A percentile compares a stretch with the other conserved stretches of the same genome.
Evolutionary conservation across 2,113 vertebrate genomes (phyloP).

Genomic region (Paratilapia polleni): DNA sequence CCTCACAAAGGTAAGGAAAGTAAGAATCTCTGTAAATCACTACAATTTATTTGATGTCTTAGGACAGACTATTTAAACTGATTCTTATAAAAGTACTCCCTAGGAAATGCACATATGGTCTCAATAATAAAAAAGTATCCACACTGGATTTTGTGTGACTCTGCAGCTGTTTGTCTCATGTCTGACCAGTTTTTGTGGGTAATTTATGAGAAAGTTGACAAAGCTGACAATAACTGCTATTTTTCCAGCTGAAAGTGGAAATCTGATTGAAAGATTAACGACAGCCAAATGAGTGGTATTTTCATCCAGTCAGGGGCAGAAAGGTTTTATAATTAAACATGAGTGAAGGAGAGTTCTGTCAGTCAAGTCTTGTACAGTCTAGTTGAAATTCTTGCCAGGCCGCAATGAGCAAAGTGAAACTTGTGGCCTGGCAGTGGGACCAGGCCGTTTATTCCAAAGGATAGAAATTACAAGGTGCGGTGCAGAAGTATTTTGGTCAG

Average conservation of each 20-base stretch:
- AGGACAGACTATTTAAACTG: not conserved
- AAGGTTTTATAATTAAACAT: not conserved
- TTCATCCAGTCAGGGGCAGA: slow-evolving; percentile 20
- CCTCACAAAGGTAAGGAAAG: not conserved
- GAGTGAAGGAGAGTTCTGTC: slow-evolving; percentile 37
- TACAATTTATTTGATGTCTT: not conserved
- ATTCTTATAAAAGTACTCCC: not conserved
- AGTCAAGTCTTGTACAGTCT: slow-evolving; percentile 19
- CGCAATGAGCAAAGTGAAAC: slow-evolving; percentile 37
- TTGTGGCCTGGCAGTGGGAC: slow-evolving; percentile 29
- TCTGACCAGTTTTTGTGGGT: not conserved
- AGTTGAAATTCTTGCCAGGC: slow-evolving; percentile 28
- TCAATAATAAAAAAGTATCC: too few species aligned
- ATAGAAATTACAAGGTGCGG: slow-evolving; percentile 52
- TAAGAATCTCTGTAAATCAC: not conserved
- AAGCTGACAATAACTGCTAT: not conserved
- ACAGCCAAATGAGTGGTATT: slow-evolving; percentile 1
- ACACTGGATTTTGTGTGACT: not conserved
- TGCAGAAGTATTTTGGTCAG: slow-evolving; percentile 37
- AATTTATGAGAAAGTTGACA: not conserved
- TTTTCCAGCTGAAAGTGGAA: not conserved
- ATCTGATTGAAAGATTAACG: not conserved
- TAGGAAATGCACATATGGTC: not conserved
- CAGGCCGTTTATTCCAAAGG: slow-evolving; percentile 28
- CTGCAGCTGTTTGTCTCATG: not conserved